Evolutionary conservation across 2,888 invertebrate species (phyloP).

Genomic region (Cecidostiba fungosa): DNA sequence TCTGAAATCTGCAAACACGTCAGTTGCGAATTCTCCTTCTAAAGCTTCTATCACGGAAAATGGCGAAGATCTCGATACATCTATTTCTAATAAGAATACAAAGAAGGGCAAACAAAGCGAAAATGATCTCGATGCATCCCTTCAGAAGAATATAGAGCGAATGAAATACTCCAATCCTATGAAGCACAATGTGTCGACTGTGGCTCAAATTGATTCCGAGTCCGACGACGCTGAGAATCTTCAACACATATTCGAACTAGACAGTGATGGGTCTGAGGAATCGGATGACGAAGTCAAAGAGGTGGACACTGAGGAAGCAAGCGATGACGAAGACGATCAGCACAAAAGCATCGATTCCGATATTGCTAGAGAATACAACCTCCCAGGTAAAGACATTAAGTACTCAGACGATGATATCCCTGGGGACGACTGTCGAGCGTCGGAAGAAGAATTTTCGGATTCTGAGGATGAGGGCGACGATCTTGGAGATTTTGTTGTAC

Average conservation of each 20-base stretch:
- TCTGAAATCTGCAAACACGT: slow-evolving; percentile 18
- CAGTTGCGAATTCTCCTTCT: neutral
- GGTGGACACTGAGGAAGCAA: neutral
- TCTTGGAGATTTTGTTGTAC: slow-evolving; percentile 72
- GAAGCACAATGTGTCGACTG: slow-evolving; percentile 61
- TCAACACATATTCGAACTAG: neutral
- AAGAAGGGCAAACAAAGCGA: neutral
- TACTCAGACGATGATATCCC: slow-evolving; percentile 73
- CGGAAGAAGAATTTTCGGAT: slow-evolving; percentile 73
- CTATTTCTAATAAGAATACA: neutral
- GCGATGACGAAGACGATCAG: neutral
- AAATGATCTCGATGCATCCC: slow-evolving; percentile 10
- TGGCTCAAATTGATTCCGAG: slow-evolving; percentile 63
- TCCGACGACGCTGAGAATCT: slow-evolving; percentile 45
- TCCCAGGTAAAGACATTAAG: slow-evolving; percentile 67
- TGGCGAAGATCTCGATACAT: neutral
- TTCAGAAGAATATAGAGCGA: slow-evolving; percentile 43
- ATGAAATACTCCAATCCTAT: slow-evolving; percentile 48
- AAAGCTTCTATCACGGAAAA: slow-evolving; percentile 22
- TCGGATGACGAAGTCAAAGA: slow-evolving; percentile 50
- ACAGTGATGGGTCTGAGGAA: slow-evolving; percentile 14
- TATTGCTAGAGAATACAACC: slow-evolving; percentile 72
- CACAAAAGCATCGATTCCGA: slow-evolving; percentile 70
- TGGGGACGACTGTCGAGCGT: slow-evolving; percentile 73
- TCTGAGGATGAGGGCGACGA: slow-evolving; percentile 72